These are phyloP conservation scores for Protonibea diacanthus DNA, from an alignment of 2,797 vertebrate genomes.

Conservation along the genomic window DNA sequence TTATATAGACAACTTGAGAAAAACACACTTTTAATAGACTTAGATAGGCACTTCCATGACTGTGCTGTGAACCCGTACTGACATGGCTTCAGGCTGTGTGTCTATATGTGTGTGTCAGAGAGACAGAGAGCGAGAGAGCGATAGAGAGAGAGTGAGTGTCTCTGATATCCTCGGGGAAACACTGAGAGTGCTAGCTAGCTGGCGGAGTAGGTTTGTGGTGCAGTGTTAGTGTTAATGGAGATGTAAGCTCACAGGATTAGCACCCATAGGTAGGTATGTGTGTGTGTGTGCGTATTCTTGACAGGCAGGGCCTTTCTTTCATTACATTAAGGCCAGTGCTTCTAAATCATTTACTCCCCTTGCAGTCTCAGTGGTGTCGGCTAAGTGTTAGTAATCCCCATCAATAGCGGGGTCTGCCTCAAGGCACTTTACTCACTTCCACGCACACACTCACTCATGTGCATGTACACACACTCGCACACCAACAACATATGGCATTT, in stretches of 20 bases:
- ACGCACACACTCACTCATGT: constrained; percentile 19
- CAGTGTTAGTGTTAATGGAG: constrained; percentile 89
- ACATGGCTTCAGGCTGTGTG: constrained; percentile 83
- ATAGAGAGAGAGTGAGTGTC: constrained; percentile 44
- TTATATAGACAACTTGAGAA: constrained; percentile 50
- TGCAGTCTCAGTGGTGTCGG: constrained; percentile 78
- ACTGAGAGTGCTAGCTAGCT: constrained; percentile 79
- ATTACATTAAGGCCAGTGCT: constrained; percentile 82
- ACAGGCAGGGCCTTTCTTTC: constrained; percentile 74
- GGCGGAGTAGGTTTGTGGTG: constrained; percentile 84
- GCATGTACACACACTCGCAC: constrained; percentile 21
- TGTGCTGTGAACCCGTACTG: constrained; percentile 83
- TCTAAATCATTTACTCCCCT: constrained; percentile 84
- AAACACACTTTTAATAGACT: constrained; percentile 67
- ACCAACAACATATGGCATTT: constrained; percentile 52
- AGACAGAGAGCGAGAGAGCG: constrained; percentile 37
- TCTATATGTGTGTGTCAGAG: constrained; percentile 49
- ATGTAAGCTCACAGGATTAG: constrained; percentile 90
- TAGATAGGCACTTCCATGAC: constrained; percentile 56
- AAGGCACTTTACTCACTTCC: constrained; percentile 77
- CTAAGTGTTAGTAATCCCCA: constrained; percentile 85
- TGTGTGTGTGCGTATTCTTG: constrained; percentile 63
- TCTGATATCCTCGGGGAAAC: constrained; percentile 76
- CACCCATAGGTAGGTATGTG: constrained; percentile 73
- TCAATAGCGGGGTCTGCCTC: constrained; percentile 75